These are phyloP conservation scores for Setipinna tenuifilis DNA, from an alignment of 2,797 vertebrate genomes.

Conservation along the genomic window DNA sequence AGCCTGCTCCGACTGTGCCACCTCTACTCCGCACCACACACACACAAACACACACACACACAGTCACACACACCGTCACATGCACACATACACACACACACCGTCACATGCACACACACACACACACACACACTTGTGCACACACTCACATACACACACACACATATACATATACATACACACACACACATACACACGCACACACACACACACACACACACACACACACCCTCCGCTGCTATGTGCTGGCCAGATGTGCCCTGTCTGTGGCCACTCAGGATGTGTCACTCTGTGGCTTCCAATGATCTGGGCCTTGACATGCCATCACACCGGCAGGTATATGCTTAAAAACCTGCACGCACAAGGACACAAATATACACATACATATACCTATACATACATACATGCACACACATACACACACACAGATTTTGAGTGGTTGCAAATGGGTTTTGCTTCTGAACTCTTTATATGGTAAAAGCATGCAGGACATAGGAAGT, in stretches of 20 bases:
- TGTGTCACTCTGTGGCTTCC: neutral
- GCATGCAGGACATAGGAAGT: too few relatives aligned
- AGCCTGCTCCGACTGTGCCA: constrained; percentile 58
- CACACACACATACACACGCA: neutral
- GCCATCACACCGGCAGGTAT: too few relatives aligned
- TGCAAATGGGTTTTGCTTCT: too few relatives aligned
- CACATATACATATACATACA: constrained; percentile 47
- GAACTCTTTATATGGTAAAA: too few relatives aligned
- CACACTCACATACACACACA: neutral
- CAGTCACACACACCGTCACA: constrained; percentile 24
- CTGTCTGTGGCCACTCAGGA: neutral
- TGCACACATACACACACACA: too few relatives aligned
- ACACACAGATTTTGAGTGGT: neutral
- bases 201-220: neutral
- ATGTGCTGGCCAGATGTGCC: constrained; percentile 16
- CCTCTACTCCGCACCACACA: too few relatives aligned
- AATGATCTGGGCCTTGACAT: neutral
- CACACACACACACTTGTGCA: too few relatives aligned
- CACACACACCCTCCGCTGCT: constrained; percentile 1
- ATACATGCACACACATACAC: constrained; percentile 30
- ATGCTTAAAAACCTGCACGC: too few relatives aligned
- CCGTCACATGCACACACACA: too few relatives aligned
- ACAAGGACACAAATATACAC: constrained; percentile 17
- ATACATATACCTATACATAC: constrained; percentile 30
- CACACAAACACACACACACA: constrained; percentile 47